These are phyloP conservation scores for Ashinkailepas kermadecensis DNA, from an alignment of 2,888 invertebrate genomes.

Conservation along the genomic window DNA sequence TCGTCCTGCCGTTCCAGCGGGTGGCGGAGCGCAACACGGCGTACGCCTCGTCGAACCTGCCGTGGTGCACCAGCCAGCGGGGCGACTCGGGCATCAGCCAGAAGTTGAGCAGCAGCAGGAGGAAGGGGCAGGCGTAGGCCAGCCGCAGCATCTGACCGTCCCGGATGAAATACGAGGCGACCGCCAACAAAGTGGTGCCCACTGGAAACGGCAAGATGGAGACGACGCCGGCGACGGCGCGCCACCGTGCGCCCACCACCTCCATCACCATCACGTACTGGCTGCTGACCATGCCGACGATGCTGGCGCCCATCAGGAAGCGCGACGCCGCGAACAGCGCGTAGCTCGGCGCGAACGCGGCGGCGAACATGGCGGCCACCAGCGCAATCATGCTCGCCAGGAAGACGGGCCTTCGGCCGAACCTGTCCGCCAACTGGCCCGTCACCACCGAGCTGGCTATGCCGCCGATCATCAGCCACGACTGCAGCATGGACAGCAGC, in stretches of 20 bases:
- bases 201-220: slow-evolving; percentile 64
- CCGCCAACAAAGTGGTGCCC: slow-evolving; percentile 56
- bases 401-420: slow-evolving; percentile 33
- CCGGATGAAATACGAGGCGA: slow-evolving; percentile 57
- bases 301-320: slow-evolving; percentile 29
- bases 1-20: background rate
- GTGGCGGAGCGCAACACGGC: background rate
- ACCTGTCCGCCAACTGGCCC: slow-evolving; percentile 33
- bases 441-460: slow-evolving; percentile 33
- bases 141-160: slow-evolving; percentile 61
- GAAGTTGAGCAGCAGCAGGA: slow-evolving; percentile 50
- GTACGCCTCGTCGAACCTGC: background rate
- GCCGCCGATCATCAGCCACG: slow-evolving; percentile 31
- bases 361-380: slow-evolving; percentile 30
- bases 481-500: slow-evolving; percentile 31
- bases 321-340: slow-evolving; percentile 33
- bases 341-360: slow-evolving; percentile 32
- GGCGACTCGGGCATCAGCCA: slow-evolving; percentile 69
- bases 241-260: slow-evolving; percentile 52
- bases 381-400: slow-evolving; percentile 32
- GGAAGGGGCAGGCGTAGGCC: slow-evolving; percentile 55
- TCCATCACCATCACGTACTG: slow-evolving; percentile 45
- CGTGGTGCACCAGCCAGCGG: slow-evolving; percentile 56
- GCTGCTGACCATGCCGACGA: slow-evolving; percentile 27
- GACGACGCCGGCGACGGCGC: slow-evolving; percentile 53